Evolutionary conservation across 2,888 invertebrate genomes (phyloP).

Genomic region (Troides aeacus): DNA sequence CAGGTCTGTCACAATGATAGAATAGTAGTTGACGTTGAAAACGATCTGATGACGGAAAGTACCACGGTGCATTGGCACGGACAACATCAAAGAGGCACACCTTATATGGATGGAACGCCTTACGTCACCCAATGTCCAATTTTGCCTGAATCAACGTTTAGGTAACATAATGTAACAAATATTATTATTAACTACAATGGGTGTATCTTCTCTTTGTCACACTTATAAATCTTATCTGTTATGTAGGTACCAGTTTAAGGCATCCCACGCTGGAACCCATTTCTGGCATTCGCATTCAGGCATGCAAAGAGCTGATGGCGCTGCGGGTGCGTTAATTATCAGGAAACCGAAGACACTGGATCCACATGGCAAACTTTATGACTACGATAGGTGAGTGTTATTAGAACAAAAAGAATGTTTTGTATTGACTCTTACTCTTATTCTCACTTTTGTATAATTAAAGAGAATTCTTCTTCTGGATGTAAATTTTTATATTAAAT

Average conservation of each 20-base stretch:
- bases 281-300: constrained; percentile 88
- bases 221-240: not conserved
- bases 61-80: constrained; percentile 97
- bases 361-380: constrained; percentile 84
- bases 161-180: constrained; percentile 43
- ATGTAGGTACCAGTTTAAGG: constrained; percentile 85
- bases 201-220: not conserved
- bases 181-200: not conserved
- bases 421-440: no score
- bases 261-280: constrained; percentile 88
- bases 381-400: constrained; percentile 82
- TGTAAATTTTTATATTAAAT: not conserved
- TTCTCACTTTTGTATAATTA: no score
- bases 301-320: constrained; percentile 92
- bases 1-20: constrained; percentile 93
- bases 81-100: constrained; percentile 86
- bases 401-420: not conserved
- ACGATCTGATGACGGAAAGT: constrained; percentile 87
- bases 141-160: constrained; percentile 85
- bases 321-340: constrained; percentile 89
- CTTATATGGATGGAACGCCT: constrained; percentile 95
- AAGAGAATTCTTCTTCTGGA: no score
- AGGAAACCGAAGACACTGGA: constrained; percentile 83
- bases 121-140: constrained; percentile 93
- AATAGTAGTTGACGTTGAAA: constrained; percentile 90